Evolutionary conservation across 2,113 vertebrate genomes (phyloP).

Genomic region (Protobothrops mucrosquamatus): DNA sequence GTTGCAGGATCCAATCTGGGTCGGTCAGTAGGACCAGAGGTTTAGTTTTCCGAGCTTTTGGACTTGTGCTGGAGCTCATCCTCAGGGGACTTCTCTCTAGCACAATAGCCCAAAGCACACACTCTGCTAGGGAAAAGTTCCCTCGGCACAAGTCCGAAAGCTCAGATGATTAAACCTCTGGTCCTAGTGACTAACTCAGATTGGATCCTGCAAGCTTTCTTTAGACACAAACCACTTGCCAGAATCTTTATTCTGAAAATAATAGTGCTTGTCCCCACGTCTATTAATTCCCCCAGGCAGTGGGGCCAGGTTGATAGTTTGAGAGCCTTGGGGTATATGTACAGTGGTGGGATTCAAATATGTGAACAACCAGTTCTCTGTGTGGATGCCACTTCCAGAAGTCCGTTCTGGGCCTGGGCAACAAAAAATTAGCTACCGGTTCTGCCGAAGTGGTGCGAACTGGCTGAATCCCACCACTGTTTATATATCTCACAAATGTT

Average conservation of each 20-base stretch:
- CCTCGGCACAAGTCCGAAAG: neutral
- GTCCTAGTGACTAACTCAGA: neutral
- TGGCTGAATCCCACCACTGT: neutral
- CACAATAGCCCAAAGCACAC: neutral
- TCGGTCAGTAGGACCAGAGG: neutral
- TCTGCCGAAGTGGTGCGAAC: no score
- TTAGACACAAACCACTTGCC: neutral
- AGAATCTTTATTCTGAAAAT: neutral
- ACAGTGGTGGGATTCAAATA: no score
- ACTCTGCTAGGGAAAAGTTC: neutral
- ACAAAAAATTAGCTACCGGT: no score
- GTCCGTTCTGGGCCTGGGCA: no score
- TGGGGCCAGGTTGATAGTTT: neutral
- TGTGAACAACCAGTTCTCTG: no score
- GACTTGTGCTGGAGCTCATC: neutral
- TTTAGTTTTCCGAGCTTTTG: no score
- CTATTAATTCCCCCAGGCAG: neutral
- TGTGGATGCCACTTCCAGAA: no score
- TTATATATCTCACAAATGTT: neutral
- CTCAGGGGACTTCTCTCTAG: neutral
- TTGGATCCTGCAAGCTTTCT: neutral
- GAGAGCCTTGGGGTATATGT: neutral
- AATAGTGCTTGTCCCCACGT: neutral
- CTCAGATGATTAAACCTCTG: neutral
- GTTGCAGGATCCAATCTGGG: neutral